Percentiles rank a stretch among this genome's conserved stretches.
phyloP scores from a whole-genome alignment of 1,140 invertebrate genomes.

The Drosophila punjabiensis region DNA sequence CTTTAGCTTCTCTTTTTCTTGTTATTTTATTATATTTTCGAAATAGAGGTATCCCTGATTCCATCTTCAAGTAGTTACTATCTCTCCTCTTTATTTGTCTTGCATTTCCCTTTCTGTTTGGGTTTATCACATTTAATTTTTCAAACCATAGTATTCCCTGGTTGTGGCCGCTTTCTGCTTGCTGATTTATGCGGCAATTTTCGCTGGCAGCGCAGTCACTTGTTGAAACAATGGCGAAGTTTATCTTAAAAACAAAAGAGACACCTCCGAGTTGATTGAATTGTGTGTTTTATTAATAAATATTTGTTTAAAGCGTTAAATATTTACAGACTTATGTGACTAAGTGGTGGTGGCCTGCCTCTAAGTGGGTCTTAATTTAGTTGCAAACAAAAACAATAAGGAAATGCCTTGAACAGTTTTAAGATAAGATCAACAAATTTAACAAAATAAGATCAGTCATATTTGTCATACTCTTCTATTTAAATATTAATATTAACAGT shows the following conservation, averaged over 20 bases:
- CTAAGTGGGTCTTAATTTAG: constrained; percentile 22
- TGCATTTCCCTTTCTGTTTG: constrained; percentile 27
- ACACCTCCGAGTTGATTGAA: constrained; percentile 53
- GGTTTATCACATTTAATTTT: constrained; percentile 79
- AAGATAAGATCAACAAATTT: not conserved
- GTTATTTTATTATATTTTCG: too few species aligned
- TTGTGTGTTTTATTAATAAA: constrained; percentile 51
- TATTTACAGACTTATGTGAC: constrained; percentile 56
- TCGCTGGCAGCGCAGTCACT: constrained; percentile 45
- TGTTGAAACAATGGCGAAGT: constrained; percentile 50
- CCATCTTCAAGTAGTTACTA: not conserved
- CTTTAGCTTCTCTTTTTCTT: not conserved
- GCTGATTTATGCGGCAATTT: constrained; percentile 68
- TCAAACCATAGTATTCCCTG: constrained; percentile 58
- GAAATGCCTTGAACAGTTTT: not conserved
- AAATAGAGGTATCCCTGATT: not conserved
- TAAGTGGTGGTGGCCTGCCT: constrained; percentile 53
- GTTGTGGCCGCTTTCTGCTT: constrained; percentile 58
- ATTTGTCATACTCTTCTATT: not conserved
- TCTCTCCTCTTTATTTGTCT: constrained; percentile 9
- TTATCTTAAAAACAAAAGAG: constrained; percentile 1
- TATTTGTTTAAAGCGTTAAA: constrained; percentile 55
- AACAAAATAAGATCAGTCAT: constrained; percentile 16
- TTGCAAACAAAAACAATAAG: not conserved
- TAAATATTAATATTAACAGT: not conserved